A percentile compares a stretch with the other conserved stretches of the same genome.
These are phyloP conservation scores for Clarias platycephalus DNA, from an alignment of 2,797 vertebrate species.

Conservation along the genomic window DNA sequence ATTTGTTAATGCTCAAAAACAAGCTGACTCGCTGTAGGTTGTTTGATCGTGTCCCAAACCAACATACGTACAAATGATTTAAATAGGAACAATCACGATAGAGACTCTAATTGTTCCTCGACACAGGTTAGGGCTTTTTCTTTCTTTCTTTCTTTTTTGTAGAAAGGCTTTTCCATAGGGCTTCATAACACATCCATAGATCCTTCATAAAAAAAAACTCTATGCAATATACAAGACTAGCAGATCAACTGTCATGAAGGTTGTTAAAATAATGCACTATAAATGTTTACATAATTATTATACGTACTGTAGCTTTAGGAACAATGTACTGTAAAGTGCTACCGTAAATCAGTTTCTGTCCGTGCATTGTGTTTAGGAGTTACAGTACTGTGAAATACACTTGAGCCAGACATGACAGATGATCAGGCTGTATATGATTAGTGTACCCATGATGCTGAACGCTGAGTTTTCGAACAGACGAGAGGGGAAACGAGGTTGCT, in stretches of 20 bases:
- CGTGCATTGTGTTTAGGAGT: not conserved
- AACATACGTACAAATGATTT: not conserved
- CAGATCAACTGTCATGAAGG: not conserved
- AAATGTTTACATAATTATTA: not conserved
- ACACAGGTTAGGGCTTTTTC: not conserved
- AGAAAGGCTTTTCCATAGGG: not conserved
- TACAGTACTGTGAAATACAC: too few species aligned
- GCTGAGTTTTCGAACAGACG: too few species aligned
- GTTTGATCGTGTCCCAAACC: not conserved
- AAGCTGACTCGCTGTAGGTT: not conserved
- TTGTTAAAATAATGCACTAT: not conserved
- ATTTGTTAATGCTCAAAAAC: slow-evolving; percentile 18
- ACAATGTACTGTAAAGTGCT: not conserved
- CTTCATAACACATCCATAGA: not conserved
- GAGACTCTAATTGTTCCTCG: not conserved
- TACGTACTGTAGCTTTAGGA: not conserved
- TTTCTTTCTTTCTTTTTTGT: not conserved
- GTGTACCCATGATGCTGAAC: too few species aligned
- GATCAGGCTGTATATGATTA: too few species aligned
- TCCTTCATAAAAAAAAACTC: not conserved
- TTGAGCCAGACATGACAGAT: too few species aligned
- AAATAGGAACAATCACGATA: not conserved
- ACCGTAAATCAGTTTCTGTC: not conserved
- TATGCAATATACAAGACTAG: too few species aligned
- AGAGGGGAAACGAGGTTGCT: too few species aligned